phyloP scores from a whole-genome alignment of 1,140 invertebrate species.

The Thaumatotibia leucotreta region DNA sequence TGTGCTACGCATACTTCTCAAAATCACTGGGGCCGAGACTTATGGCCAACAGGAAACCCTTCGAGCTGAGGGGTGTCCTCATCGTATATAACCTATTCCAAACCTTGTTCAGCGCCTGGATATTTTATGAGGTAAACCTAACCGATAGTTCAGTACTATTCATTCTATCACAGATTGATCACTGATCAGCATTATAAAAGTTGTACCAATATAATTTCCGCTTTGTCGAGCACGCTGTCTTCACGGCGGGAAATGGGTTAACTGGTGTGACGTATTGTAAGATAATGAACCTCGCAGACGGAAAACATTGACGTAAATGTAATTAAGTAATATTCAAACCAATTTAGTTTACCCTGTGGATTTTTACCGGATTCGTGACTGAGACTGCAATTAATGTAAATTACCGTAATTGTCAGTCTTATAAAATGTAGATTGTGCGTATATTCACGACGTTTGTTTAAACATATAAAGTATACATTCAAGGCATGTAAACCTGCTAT shows the following conservation, averaged over 20 bases:
- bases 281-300: slow-evolving; percentile 1
- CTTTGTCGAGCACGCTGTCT: background rate
- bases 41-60: slow-evolving; percentile 94
- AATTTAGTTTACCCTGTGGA: background rate
- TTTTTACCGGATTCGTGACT: background rate
- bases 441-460: too few relatives aligned
- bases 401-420: background rate
- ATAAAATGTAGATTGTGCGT: too few relatives aligned
- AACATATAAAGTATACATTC: too few relatives aligned
- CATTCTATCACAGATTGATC: too few relatives aligned
- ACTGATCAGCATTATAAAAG: background rate
- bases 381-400: background rate
- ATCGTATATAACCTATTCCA: slow-evolving; percentile 93
- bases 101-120: slow-evolving; percentile 93
- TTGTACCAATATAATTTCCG: background rate
- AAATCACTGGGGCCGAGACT: slow-evolving; percentile 89
- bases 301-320: slow-evolving; percentile 11
- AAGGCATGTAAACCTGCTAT: too few relatives aligned
- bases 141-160: background rate
- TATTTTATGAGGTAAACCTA: slow-evolving; percentile 90
- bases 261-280: background rate
- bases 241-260: slow-evolving; percentile 3
- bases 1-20: slow-evolving; percentile 91
- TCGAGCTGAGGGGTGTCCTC: slow-evolving; percentile 88
- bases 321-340: slow-evolving; percentile 6